phyloP scores from a whole-genome alignment of 2,888 invertebrate species.

The Hecatera dysodea region DNA sequence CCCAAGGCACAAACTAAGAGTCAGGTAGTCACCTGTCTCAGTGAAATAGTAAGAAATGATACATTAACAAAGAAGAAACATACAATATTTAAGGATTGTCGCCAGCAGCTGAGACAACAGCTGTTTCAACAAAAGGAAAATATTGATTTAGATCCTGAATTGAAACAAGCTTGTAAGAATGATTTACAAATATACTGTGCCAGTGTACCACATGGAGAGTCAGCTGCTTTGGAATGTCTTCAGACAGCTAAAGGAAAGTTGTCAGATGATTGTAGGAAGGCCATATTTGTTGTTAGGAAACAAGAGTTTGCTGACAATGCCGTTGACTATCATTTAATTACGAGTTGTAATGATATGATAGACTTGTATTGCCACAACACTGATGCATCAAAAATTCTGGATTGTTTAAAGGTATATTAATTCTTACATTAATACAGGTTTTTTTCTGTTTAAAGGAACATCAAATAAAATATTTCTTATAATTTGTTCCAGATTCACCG shows the following conservation, averaged over 20 bases:
- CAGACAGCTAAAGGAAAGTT: slow-evolving; percentile 92
- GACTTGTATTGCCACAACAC: slow-evolving; percentile 95
- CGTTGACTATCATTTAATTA: slow-evolving; percentile 96
- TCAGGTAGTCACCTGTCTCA: slow-evolving; percentile 96
- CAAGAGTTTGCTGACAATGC: slow-evolving; percentile 96
- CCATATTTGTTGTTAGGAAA: slow-evolving; percentile 96
- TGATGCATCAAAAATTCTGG: slow-evolving; percentile 93
- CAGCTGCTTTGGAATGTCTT: slow-evolving; percentile 95
- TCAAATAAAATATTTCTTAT: background rate
- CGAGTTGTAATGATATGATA: slow-evolving; percentile 96
- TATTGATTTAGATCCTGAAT: slow-evolving; percentile 95
- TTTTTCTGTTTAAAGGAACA: background rate
- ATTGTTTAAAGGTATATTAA: slow-evolving; percentile 94
- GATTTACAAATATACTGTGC: slow-evolving; percentile 95
- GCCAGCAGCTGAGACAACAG: slow-evolving; percentile 97
- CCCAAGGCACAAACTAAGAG: slow-evolving; percentile 93
- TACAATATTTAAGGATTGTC: slow-evolving; percentile 96
- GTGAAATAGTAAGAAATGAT: slow-evolving; percentile 97
- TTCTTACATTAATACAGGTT: background rate
- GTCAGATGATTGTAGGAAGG: slow-evolving; percentile 93
- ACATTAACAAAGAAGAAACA: slow-evolving; percentile 94
- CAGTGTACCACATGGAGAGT: slow-evolving; percentile 92
- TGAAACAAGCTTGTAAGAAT: slow-evolving; percentile 95
- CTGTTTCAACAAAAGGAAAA: slow-evolving; percentile 98
- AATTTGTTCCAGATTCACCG: slow-evolving; percentile 91